Evolutionary conservation across 2,797 vertebrate genomes (phyloP).

Genomic region (Oreochromis mossambicus): DNA sequence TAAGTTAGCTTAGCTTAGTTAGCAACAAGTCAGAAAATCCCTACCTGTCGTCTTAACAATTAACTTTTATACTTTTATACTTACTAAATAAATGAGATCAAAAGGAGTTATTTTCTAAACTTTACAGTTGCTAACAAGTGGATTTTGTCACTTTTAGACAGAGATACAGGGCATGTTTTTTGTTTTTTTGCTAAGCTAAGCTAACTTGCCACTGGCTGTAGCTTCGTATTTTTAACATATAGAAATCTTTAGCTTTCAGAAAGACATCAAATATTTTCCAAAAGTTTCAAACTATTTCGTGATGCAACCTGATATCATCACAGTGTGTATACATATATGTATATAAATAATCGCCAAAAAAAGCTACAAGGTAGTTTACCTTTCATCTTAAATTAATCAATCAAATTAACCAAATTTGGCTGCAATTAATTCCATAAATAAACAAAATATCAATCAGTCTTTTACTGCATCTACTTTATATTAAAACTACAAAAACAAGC

Average conservation of each 20-base stretch:
- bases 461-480: conserved; percentile 27
- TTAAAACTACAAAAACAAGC: background rate
- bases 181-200: background rate
- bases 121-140: background rate
- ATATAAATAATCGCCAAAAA: background rate
- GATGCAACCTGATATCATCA: background rate
- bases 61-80: background rate
- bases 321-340: background rate
- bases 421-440: conserved; percentile 6
- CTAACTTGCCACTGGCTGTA: background rate
- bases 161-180: background rate
- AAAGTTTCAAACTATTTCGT: background rate
- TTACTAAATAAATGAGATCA: background rate
- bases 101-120: background rate
- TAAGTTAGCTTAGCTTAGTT: background rate
- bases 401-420: conserved; percentile 8
- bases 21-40: background rate
- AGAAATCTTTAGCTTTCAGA: background rate
- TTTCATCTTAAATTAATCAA: background rate
- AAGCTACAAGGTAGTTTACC: conserved; percentile 10
- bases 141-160: background rate
- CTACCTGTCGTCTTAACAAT: background rate
- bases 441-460: conserved; percentile 22
- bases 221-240: background rate
- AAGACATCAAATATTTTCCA: background rate